A percentile compares a stretch with the other conserved stretches of the same genome.
Evolutionary conservation across 2,888 invertebrate species (phyloP).

Genomic region (Coremacera marginata): DNA sequence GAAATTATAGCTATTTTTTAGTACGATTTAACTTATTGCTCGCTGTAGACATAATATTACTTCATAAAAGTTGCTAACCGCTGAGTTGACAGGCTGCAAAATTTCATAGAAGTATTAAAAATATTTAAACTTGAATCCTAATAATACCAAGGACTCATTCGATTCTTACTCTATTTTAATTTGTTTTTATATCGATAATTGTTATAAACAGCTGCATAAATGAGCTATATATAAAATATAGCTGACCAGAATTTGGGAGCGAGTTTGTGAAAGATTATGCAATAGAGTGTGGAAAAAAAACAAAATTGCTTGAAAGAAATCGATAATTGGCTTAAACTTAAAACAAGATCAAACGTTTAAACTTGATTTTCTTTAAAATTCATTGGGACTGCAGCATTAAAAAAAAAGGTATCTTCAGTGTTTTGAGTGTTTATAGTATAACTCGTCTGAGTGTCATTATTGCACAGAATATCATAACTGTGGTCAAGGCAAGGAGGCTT

Average conservation of each 20-base stretch:
- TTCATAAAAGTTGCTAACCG: conserved; percentile 1
- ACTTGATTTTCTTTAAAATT: too few relatives aligned
- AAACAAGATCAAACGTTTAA: neutral
- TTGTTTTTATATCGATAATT: neutral
- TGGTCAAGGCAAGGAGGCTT: too few relatives aligned
- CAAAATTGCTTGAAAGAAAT: neutral
- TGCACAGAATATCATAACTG: too few relatives aligned
- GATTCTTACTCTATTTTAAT: neutral
- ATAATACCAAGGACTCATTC: neutral
- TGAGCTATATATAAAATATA: neutral
- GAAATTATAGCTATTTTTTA: conserved; percentile 46
- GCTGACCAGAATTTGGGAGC: neutral
- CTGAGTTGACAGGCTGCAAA: neutral
- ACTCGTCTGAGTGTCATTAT: too few relatives aligned
- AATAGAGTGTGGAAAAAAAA: neutral
- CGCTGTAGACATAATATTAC: conserved; percentile 38
- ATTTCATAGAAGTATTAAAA: neutral
- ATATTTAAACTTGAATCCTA: neutral
- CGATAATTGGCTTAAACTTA: neutral
- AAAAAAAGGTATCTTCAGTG: too few relatives aligned
- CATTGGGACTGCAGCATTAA: too few relatives aligned
- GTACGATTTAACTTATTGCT: conserved; percentile 62
- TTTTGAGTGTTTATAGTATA: too few relatives aligned
- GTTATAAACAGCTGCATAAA: neutral
- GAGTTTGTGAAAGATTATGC: neutral